phyloP scores from a whole-genome alignment of 2,113 vertebrate genomes.

The Hippocampus barbouri region DNA sequence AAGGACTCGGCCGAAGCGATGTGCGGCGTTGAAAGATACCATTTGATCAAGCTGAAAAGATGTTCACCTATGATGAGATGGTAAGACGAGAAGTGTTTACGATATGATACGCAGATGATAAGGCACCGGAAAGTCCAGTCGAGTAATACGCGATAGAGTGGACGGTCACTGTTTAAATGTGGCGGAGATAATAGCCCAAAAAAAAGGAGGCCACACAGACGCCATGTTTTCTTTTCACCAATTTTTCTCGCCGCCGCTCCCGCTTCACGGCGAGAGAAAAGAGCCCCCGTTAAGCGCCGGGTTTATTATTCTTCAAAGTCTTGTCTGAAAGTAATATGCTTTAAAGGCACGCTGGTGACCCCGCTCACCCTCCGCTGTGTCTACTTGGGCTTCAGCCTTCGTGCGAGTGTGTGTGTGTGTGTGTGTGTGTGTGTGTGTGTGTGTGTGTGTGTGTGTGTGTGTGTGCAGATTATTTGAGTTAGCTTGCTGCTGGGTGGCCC shows the following conservation, averaged over 20 bases:
- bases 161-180: background rate
- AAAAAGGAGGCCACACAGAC: conserved; percentile 68
- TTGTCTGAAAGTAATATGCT: conserved; percentile 72
- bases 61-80: too few relatives aligned
- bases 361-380: conserved; percentile 22
- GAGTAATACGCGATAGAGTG: background rate
- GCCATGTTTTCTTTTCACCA: conserved; percentile 75
- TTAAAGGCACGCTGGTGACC: conserved; percentile 58
- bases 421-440: conserved; percentile 29
- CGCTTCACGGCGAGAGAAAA: conserved; percentile 59
- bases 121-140: too few relatives aligned
- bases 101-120: too few relatives aligned
- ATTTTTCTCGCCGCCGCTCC: conserved; percentile 57
- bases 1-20: too few relatives aligned
- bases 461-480: conserved; percentile 70
- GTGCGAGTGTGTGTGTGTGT: conserved; percentile 27
- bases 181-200: background rate
- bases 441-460: conserved; percentile 27
- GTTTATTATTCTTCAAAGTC: conserved; percentile 78
- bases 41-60: too few relatives aligned
- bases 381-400: conserved; percentile 26
- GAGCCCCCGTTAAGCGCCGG: conserved; percentile 63
- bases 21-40: too few relatives aligned
- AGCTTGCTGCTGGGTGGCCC: conserved; percentile 74
- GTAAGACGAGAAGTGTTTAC: too few relatives aligned